Evolutionary conservation across 2,888 invertebrate genomes (phyloP).

Genomic region (Ophion costatus): DNA sequence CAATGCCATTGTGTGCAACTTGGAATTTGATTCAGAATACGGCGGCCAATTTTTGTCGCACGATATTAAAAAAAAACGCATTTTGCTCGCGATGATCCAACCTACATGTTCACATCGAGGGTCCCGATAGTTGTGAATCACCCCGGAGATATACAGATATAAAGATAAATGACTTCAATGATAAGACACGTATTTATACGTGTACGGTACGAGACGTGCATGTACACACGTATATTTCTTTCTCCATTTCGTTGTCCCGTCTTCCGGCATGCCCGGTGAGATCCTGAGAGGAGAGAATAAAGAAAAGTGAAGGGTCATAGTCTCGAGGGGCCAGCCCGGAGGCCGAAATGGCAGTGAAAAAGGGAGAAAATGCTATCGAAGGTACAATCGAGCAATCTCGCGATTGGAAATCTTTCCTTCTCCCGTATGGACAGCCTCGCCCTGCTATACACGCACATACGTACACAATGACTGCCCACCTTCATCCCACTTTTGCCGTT

Average conservation of each 20-base stretch:
- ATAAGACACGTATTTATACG: background rate
- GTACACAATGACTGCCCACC: background rate
- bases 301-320: slow-evolving; percentile 66
- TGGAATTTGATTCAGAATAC: no score
- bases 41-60: no score
- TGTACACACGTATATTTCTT: background rate
- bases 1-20: no score
- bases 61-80: no score
- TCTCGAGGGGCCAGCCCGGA: slow-evolving; percentile 55
- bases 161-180: background rate
- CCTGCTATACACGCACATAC: slow-evolving; percentile 5
- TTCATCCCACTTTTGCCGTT: slow-evolving; percentile 14
- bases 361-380: slow-evolving; percentile 58
- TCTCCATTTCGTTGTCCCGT: slow-evolving; percentile 65
- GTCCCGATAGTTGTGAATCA: background rate
- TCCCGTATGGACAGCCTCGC: background rate
- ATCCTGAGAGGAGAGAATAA: slow-evolving; percentile 62
- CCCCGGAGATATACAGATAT: background rate
- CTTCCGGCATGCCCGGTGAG: slow-evolving; percentile 34
- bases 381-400: slow-evolving; percentile 82
- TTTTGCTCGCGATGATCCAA: no score
- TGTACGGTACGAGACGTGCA: background rate
- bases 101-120: background rate
- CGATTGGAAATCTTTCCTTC: slow-evolving; percentile 76
- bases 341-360: slow-evolving; percentile 66